These are phyloP conservation scores for Venustoraphidia nigricollis DNA, from an alignment of 2,888 invertebrate species.

Conservation along the genomic window DNA sequence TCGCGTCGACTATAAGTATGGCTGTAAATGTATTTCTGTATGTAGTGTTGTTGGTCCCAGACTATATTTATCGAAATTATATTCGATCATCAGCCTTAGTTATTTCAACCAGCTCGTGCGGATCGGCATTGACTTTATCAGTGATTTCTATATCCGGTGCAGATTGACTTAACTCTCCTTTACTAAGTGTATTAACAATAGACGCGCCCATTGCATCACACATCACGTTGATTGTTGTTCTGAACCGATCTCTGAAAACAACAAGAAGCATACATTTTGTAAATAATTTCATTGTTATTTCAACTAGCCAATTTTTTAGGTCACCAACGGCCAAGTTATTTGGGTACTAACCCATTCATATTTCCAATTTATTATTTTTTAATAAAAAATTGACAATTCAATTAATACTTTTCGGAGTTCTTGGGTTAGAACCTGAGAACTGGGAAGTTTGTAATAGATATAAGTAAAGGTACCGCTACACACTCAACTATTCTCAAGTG, in stretches of 20 bases:
- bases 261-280: not conserved
- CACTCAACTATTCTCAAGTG: no score
- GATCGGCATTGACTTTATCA: slow-evolving; percentile 32
- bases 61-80: slow-evolving; percentile 7
- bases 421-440: no score
- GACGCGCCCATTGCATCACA: slow-evolving; percentile 91
- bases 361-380: no score
- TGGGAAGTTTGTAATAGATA: no score
- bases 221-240: slow-evolving; percentile 84
- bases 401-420: no score
- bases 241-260: slow-evolving; percentile 61
- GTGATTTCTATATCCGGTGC: slow-evolving; percentile 26
- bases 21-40: no score
- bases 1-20: no score
- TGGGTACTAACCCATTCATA: no score
- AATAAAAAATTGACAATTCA: no score
- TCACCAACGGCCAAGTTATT: not conserved
- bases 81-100: slow-evolving; percentile 20
- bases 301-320: slow-evolving; percentile 1
- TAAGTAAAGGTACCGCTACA: no score
- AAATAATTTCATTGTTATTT: not conserved
- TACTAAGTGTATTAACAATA: slow-evolving; percentile 73
- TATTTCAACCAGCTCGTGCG: slow-evolving; percentile 49
- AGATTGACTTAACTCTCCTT: slow-evolving; percentile 43
- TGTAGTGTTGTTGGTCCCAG: no score